These are phyloP conservation scores for Chionomys nivalis DNA, from an alignment of 2,113 vertebrate genomes.

Conservation along the genomic window DNA sequence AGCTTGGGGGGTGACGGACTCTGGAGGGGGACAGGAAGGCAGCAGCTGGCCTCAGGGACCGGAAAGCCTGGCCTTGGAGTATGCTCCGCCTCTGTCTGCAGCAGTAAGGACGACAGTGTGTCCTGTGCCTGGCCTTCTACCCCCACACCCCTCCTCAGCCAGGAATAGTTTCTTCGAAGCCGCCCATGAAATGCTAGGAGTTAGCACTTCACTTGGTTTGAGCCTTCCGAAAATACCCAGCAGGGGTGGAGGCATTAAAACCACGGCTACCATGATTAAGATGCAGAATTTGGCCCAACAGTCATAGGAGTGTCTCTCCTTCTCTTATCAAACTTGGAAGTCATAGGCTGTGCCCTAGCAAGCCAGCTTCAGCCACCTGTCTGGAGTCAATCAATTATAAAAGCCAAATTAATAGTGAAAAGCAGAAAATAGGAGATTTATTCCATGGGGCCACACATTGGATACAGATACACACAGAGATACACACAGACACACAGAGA, in stretches of 20 bases:
- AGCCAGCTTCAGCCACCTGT: background rate
- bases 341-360: background rate
- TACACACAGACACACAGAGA: background rate
- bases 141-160: slow-evolving; percentile 5
- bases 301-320: background rate
- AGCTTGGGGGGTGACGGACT: background rate
- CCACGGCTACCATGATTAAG: background rate
- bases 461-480: background rate
- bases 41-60: background rate
- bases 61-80: background rate
- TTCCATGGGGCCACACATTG: background rate
- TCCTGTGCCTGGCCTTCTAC: slow-evolving; percentile 39
- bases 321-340: background rate
- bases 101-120: fast-evolving
- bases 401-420: background rate
- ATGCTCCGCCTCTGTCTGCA: background rate
- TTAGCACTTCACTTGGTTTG: background rate
- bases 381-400: background rate
- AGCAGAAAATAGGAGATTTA: background rate
- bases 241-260: background rate
- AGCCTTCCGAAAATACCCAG: background rate
- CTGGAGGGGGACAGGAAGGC: background rate
- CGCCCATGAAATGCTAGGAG: background rate
- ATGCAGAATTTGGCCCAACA: background rate
- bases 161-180: slow-evolving; percentile 54